A percentile compares a stretch with the other conserved stretches of the same genome.
Conservation (phyloP, 2,888 invertebrate genomes). For the Synanthedon myopaeformis region DNA sequence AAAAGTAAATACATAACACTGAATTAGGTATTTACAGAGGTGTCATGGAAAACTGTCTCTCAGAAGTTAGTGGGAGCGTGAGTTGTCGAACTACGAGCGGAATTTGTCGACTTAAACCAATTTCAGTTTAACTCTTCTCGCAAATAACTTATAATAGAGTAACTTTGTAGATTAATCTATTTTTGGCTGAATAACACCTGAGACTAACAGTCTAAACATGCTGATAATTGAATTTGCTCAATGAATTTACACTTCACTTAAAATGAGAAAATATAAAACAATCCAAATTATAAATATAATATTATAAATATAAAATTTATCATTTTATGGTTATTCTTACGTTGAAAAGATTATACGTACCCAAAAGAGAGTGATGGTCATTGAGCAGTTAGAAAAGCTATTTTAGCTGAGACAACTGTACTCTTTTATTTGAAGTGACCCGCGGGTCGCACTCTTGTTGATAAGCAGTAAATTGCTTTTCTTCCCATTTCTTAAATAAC, state of each 20-base stretch:
- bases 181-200: conserved; percentile 21
- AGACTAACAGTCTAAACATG: not conserved
- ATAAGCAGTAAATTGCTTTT: conserved; percentile 67
- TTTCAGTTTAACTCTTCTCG: conserved; percentile 41
- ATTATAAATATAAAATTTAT: too few relatives aligned
- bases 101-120: conserved; percentile 52
- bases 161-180: conserved; percentile 56
- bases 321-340: too few relatives aligned
- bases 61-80: conserved; percentile 16
- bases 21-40: conserved; percentile 2
- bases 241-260: too few relatives aligned
- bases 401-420: conserved; percentile 27
- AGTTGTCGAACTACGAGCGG: conserved; percentile 43
- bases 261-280: too few relatives aligned
- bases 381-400: conserved; percentile 14
- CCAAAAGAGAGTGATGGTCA: conserved; percentile 1
- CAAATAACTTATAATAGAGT: conserved; percentile 58
- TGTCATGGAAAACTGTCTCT: conserved; percentile 30
- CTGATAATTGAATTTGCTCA: not conserved
- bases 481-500: conserved; percentile 63
- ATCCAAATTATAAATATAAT: too few relatives aligned
- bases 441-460: conserved; percentile 42
- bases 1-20: too few relatives aligned
- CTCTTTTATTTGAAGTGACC: conserved; percentile 46
- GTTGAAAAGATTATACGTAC: too few relatives aligned